These are phyloP conservation scores for Lymantria monacha DNA, from an alignment of 2,888 invertebrate species.

Conservation along the genomic window DNA sequence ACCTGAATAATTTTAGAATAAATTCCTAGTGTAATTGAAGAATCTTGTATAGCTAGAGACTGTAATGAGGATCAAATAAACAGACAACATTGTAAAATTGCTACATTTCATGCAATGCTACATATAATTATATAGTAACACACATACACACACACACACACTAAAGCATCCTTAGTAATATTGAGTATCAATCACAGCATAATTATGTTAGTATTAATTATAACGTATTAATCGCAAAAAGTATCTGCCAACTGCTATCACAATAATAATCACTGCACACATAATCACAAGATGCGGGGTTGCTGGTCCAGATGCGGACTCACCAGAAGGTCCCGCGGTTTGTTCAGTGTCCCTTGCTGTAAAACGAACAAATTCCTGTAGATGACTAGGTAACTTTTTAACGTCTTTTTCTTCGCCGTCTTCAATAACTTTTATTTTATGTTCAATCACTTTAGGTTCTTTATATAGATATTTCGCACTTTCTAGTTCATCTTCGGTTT, in stretches of 20 bases:
- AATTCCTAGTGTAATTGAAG: constrained; percentile 10
- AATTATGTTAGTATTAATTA: constrained; percentile 50
- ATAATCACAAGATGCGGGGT: constrained; percentile 75
- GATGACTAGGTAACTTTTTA: constrained; percentile 87
- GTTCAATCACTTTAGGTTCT: constrained; percentile 69
- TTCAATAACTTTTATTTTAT: constrained; percentile 85
- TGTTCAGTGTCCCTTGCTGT: constrained; percentile 77
- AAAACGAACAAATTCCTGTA: constrained; percentile 89
- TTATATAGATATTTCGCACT: constrained; percentile 53
- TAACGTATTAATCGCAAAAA: constrained; percentile 62
- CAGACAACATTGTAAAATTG: constrained; percentile 17
- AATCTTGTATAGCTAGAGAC: constrained; percentile 16
- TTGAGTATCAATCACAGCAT: constrained; percentile 38
- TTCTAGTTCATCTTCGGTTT: constrained; percentile 83
- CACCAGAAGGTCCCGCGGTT: constrained; percentile 78
- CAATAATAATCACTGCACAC: constrained; percentile 75
- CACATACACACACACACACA: constrained; percentile 25
- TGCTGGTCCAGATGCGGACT: constrained; percentile 63
- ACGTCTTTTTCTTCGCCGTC: constrained; percentile 84
- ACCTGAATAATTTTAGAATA: constrained; percentile 35
- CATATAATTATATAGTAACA: constrained; percentile 33
- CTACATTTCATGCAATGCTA: constrained; percentile 55
- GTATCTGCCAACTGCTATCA: constrained; percentile 68
- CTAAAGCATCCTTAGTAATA: constrained; percentile 36
- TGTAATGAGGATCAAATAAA: constrained; percentile 21